Evolutionary conservation across 2,113 vertebrate species (phyloP).

Genomic region (Peucedramus taeniatus): DNA sequence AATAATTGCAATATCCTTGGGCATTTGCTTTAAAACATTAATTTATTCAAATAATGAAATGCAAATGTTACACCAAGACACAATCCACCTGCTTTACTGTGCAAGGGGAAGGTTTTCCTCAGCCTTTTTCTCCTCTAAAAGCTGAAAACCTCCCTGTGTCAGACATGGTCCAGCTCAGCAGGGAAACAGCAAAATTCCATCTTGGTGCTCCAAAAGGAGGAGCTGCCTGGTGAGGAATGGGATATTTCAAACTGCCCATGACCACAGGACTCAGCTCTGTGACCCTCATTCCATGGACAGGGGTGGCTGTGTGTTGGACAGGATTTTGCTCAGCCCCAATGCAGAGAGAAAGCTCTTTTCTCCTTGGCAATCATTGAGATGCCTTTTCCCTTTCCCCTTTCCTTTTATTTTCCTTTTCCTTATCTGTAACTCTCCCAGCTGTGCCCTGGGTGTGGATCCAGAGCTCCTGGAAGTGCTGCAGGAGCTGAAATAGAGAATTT

Average conservation of each 20-base stretch:
- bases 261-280: background rate
- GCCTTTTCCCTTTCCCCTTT: background rate
- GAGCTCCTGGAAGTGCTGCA: background rate
- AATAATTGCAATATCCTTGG: background rate
- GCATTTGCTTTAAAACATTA: background rate
- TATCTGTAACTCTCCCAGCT: background rate
- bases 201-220: background rate
- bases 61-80: background rate
- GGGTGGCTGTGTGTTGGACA: accelerated
- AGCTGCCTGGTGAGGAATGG: background rate
- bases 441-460: background rate
- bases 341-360: background rate
- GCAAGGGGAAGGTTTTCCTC: background rate
- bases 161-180: background rate
- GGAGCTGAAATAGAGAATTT: background rate
- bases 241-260: accelerated
- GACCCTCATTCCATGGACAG: background rate
- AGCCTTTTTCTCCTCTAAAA: background rate
- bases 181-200: background rate
- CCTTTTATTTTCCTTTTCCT: background rate
- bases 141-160: background rate
- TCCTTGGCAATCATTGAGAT: background rate
- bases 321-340: background rate
- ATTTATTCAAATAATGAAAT: background rate
- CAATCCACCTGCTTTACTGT: background rate